Percentiles rank a stretch among this genome's conserved stretches.
Evolutionary conservation across 2,888 invertebrate genomes (phyloP).

Genomic region (Fragum sueziense): DNA sequence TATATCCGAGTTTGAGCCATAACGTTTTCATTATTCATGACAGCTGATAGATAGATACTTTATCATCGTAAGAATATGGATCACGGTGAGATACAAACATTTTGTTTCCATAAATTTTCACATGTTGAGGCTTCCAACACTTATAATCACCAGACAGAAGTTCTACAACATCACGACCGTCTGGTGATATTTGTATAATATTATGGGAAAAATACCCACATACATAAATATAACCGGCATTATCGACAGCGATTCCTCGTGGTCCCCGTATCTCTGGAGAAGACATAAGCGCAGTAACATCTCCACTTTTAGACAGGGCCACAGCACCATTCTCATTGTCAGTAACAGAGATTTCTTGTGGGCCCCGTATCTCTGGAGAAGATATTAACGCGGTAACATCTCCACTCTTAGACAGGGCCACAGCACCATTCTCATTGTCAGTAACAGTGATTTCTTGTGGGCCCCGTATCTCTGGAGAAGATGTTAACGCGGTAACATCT

Average conservation of each 20-base stretch:
- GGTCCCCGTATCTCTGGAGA: background rate
- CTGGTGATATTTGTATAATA: background rate
- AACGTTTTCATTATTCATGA: too few relatives aligned
- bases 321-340: background rate
- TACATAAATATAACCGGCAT: background rate
- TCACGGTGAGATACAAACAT: background rate
- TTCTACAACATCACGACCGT: background rate
- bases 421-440: too few relatives aligned
- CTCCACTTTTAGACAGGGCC: background rate
- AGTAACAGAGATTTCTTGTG: too few relatives aligned
- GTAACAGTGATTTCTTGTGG: too few relatives aligned
- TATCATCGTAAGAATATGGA: too few relatives aligned
- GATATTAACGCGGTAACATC: too few relatives aligned
- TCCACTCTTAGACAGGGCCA: too few relatives aligned
- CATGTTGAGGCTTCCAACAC: background rate
- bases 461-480: too few relatives aligned
- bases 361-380: too few relatives aligned
- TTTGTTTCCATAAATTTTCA: background rate
- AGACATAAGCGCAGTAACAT: background rate
- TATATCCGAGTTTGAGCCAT: too few relatives aligned
- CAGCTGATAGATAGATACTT: too few relatives aligned
- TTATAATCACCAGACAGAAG: background rate
- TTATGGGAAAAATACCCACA: background rate
- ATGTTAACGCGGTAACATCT: too few relatives aligned
- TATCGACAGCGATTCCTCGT: background rate